Evolutionary conservation across 2,888 invertebrate genomes (phyloP).

Genomic region (Stenodema calcarata): DNA sequence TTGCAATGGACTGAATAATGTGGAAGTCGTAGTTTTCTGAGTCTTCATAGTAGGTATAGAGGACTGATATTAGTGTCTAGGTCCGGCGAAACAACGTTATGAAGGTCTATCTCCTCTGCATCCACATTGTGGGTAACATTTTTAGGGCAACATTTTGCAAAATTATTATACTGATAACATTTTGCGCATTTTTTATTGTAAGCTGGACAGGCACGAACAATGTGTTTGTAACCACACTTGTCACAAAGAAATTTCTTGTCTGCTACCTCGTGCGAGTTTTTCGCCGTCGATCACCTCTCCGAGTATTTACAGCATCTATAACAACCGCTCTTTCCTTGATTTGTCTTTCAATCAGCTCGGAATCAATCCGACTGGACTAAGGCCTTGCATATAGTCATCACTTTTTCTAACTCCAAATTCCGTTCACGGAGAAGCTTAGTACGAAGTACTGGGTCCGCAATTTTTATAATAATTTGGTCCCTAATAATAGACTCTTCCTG

Average conservation of each 20-base stretch:
- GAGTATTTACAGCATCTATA: background rate
- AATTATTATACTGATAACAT: background rate
- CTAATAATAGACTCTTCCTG: no score
- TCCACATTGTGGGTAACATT: background rate
- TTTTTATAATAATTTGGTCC: no score
- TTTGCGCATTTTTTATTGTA: background rate
- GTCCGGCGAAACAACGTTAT: background rate
- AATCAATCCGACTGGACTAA: background rate
- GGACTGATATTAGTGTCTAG: background rate
- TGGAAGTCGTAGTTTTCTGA: background rate
- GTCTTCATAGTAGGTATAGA: background rate
- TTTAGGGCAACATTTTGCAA: constrained; percentile 8
- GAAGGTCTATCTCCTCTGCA: background rate
- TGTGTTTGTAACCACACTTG: constrained; percentile 9
- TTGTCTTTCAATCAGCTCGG: background rate
- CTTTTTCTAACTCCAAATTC: background rate
- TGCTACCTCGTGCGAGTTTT: background rate
- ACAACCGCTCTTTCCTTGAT: background rate
- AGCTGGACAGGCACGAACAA: constrained; percentile 5
- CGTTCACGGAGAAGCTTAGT: background rate
- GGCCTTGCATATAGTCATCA: background rate
- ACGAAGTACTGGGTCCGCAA: background rate
- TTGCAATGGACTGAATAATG: no score
- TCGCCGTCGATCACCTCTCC: background rate
- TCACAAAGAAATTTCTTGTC: background rate